Evolutionary conservation across 2,888 invertebrate species (phyloP), one percentile per base, ranked within the genome.

Genomic region (Papilio protenor): DNA sequence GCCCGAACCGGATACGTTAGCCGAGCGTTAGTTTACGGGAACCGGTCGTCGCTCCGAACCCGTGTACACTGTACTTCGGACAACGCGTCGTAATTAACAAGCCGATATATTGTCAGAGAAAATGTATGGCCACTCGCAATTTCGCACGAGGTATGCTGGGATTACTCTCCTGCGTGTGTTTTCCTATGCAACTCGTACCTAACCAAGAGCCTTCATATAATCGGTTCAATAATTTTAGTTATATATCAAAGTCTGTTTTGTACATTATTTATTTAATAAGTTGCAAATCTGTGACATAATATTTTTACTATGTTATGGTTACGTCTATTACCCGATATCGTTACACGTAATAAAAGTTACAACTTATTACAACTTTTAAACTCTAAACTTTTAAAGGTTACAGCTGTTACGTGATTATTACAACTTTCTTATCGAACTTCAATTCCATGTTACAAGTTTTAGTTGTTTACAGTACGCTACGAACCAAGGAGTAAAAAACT

Each of bases 1-100:
- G 72, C 47, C 66, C 73, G 78, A 78, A 76, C 75, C 78, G 78
- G 78, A 78, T 75, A 76, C 75, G 72, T 23, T 64, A 70, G 59
- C 59, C 71, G 71, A 75, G 49, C 71, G 71, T 75, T 74, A 64
- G 21, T 49, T 75, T 55, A 64, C 66, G 77, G 45, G 57, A 72
- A 75, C 78, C 52, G 75, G 72, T 78, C 71, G 75, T 52, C 72
- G 75, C 74, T 23, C 59, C 57, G 23, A 47, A 27, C 21, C 47
- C 75, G 64, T 23, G 33, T 40, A 61, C 61, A 61, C 57, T 45
- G 23, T 47, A 64, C 76, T 49, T 49, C 33, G 72, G 21, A 27
- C 49, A 57, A 75, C 49, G 61, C 76, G 16, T 59, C 52, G 61
- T 72, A 76, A 76, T 76, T 76, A 76, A 76, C 72, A 52, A 52